A percentile compares a stretch with the other conserved stretches of the same genome.
These are phyloP conservation scores for Octonoba sinensis DNA, from an alignment of 2,888 invertebrate species.

Conservation along the genomic window DNA sequence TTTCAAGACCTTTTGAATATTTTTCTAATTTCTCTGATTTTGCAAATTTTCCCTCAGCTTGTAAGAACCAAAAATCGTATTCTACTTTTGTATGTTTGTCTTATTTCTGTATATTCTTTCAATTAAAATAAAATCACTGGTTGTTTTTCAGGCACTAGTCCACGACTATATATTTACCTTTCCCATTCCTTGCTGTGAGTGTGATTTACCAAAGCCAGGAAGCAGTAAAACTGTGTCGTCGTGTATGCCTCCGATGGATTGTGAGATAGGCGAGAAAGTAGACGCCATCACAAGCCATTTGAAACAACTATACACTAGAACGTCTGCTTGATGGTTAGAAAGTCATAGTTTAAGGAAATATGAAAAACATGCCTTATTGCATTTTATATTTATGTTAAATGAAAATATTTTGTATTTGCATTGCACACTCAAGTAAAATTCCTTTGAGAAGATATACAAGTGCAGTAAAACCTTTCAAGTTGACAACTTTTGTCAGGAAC, in stretches of 20 bases:
- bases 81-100: background rate
- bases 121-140: background rate
- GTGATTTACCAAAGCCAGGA: conserved; percentile 59
- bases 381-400: too few species aligned
- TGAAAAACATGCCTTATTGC: too few species aligned
- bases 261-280: conserved; percentile 38
- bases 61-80: too few species aligned
- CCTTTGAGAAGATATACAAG: too few species aligned
- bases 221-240: conserved; percentile 36
- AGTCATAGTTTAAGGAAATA: too few species aligned
- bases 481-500: too few species aligned
- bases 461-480: too few species aligned
- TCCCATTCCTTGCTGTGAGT: conserved; percentile 50
- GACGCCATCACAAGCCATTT: conserved; percentile 33
- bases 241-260: conserved; percentile 37
- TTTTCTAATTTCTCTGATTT: too few species aligned
- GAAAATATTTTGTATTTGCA: too few species aligned
- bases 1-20: too few species aligned
- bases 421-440: too few species aligned
- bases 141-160: conserved; percentile 48
- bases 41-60: too few species aligned
- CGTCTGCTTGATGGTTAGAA: background rate
- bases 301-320: conserved; percentile 12
- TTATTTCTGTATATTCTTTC: background rate
- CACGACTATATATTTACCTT: conserved; percentile 54